Evolutionary conservation across 2,113 vertebrate genomes (phyloP).

Genomic region (Megaceryle torquata): DNA sequence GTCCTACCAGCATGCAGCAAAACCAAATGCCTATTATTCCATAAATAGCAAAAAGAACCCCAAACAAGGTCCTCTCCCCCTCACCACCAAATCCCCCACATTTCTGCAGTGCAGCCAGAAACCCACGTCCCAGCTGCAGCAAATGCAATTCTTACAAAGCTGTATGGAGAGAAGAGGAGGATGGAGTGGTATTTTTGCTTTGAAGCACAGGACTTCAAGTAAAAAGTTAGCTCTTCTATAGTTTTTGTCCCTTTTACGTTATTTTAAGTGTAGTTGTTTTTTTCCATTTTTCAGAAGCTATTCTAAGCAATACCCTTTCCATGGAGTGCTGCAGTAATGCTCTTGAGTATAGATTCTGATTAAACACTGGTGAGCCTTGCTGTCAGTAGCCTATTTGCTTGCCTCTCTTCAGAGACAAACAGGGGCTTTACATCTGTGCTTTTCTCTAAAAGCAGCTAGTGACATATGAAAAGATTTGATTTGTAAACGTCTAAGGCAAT

Average conservation of each 20-base stretch:
- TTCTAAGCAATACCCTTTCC: not conserved
- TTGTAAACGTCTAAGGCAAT: constrained; percentile 47
- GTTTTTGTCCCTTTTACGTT: not conserved
- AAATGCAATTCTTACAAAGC: not conserved
- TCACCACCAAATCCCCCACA: not conserved
- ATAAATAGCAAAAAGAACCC: not conserved
- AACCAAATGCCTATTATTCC: not conserved
- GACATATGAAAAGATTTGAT: constrained; percentile 49
- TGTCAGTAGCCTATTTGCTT: not conserved
- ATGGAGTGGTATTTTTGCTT: not conserved
- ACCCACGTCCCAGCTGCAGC: not conserved
- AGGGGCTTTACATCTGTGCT: constrained; percentile 14
- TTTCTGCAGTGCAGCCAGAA: not conserved
- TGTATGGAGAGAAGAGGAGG: not conserved
- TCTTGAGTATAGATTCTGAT: not conserved
- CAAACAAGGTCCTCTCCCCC: not conserved
- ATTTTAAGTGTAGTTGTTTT: not conserved
- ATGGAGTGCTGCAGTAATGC: not conserved
- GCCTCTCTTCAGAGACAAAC: not conserved
- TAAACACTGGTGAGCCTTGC: not conserved
- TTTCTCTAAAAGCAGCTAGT: constrained; percentile 1
- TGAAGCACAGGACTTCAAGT: not conserved
- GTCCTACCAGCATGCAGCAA: not conserved
- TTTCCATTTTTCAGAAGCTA: not conserved
- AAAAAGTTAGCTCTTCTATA: not conserved